phyloP scores from a whole-genome alignment of 2,113 vertebrate genomes.

The Pedionomus torquatus region DNA sequence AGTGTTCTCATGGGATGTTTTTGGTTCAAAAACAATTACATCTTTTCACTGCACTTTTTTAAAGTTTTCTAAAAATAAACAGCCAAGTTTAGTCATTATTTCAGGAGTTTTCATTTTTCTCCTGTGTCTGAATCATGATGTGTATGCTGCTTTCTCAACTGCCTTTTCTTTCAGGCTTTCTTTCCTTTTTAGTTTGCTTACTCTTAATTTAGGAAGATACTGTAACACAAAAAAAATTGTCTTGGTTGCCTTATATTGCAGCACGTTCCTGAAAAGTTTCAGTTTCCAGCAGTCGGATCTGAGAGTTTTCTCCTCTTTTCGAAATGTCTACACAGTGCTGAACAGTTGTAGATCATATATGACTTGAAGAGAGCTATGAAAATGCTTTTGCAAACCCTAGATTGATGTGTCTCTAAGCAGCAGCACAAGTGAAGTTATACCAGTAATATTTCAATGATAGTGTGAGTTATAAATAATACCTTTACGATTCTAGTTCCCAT shows the following conservation, averaged over 20 bases:
- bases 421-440: not conserved
- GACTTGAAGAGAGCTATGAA: not conserved
- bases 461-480: not conserved
- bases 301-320: not conserved
- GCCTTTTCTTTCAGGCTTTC: not conserved
- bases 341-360: not conserved
- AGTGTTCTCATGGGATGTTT: not conserved
- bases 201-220: not conserved
- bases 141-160: not conserved
- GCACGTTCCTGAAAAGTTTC: not conserved
- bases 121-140: not conserved
- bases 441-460: not conserved
- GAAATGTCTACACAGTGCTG: not conserved
- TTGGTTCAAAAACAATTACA: not conserved
- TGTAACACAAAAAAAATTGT: not conserved
- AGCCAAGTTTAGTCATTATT: not conserved
- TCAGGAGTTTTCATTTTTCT: not conserved
- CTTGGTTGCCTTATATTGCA: not conserved
- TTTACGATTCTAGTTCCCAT: not conserved
- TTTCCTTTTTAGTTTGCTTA: not conserved
- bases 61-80: not conserved
- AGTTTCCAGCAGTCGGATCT: not conserved
- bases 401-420: not conserved
- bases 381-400: not conserved
- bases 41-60: not conserved